Base-by-base conservation (phyloP, 92 coral and sea anemone species). In the Parazoanthus swiftii region DNA sequence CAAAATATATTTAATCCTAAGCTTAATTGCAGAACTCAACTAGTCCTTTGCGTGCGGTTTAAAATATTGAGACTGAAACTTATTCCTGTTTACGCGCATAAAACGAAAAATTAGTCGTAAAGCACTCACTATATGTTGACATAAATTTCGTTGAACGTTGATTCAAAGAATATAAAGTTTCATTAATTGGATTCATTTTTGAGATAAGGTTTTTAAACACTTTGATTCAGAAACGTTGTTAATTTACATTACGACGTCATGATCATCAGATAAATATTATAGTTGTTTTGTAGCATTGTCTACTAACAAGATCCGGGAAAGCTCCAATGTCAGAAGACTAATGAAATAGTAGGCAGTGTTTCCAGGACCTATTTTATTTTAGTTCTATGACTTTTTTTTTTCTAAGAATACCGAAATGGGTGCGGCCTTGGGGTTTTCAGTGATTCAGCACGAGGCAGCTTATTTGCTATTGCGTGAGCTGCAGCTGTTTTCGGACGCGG, bases 391-490 rank as follows among this genome's bases (percentile, higher is more conserved):
- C 70, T 63, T 11, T 16, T 16, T 16, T 16, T 29, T 2, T 63
- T 63, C 25, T 21, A 21, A 1, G 68, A 21, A 63, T 63, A 54
- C 18, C 11, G 18, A 54, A 42, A 50, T 51, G 67, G 83, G 83
- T 79, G 83, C 83, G 70, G 83, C 50, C 5, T 26, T 10, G 5
- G 33, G 33, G 1, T 8, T 50, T 43, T 79, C 26, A 21, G 66
- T 79, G 65, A 54, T 54, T 48, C n/a, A 33, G 56, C 58, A 76
- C 66, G 81, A 1, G 66, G 66, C 37, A 63, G 70, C 16, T 20
- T 20, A 4, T 63, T 63, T 79, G 54, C 7, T 54, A 14, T 80
- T 80, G 85, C 85, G 85, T 80, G 85, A 80, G 59, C 83, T 5
- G 39, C n/a, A 33, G 50, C 73, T 80, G 59, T 54, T 56, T 67